These are phyloP conservation scores for Neotoxoptera formosana DNA, from an alignment of 1,140 invertebrate genomes.

Conservation along the genomic window DNA sequence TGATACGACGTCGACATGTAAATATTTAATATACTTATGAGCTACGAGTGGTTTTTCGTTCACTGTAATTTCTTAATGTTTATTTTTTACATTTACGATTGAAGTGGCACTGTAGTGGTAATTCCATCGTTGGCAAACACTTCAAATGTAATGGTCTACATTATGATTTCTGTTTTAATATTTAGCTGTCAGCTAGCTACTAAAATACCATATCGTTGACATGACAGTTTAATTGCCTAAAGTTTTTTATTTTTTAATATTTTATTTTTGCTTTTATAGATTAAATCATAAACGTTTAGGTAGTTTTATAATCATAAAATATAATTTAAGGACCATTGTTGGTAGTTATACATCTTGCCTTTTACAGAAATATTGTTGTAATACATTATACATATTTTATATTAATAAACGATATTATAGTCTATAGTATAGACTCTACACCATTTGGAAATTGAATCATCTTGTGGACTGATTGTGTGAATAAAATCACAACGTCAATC, in stretches of 20 bases:
- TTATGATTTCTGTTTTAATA: not conserved
- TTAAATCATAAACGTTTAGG: not conserved
- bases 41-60: not conserved
- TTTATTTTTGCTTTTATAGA: not conserved
- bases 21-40: constrained; percentile 5
- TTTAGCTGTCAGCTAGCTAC: not conserved
- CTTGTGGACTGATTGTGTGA: not conserved
- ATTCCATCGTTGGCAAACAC: not conserved
- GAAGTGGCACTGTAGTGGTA: not conserved
- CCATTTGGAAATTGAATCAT: not conserved
- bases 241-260: not conserved
- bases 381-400: too few relatives aligned
- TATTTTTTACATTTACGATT: not conserved
- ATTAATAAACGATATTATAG: not conserved
- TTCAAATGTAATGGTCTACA: not conserved
- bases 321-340: not conserved
- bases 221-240: not conserved
- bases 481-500: not conserved
- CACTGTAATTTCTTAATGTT: not conserved
- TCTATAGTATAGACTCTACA: too few relatives aligned
- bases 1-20: not conserved
- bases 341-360: not conserved
- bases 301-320: not conserved
- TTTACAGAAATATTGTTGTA: not conserved
- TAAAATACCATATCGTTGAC: not conserved